A percentile compares a stretch with the other conserved stretches of the same genome.
Conservation (phyloP, 2,113 vertebrate genomes). For the Nerophis ophidion region DNA sequence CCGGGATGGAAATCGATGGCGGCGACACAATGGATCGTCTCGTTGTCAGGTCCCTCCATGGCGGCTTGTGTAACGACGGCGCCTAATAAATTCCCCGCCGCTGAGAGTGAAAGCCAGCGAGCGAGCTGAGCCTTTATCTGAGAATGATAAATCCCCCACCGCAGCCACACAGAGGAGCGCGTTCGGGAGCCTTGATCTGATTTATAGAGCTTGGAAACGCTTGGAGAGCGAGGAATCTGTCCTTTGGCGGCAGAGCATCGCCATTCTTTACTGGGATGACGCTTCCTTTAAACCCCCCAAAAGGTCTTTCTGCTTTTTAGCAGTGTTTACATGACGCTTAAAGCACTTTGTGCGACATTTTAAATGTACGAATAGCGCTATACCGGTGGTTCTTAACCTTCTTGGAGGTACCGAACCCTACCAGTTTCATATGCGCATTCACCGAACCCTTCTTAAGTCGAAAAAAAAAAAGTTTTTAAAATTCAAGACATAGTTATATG, state of each 20-base stretch:
- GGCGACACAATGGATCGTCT: constrained; percentile 21
- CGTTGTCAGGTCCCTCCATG: constrained; percentile 27
- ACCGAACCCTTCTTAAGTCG: too few relatives aligned
- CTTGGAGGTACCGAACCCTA: too few relatives aligned
- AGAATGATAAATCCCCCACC: constrained; percentile 65
- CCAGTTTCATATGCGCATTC: too few relatives aligned
- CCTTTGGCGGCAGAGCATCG: constrained; percentile 62
- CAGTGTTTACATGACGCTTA: not conserved
- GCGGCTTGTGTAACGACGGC: constrained; percentile 30
- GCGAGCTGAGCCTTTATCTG: constrained; percentile 59
- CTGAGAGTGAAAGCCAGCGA: constrained; percentile 47
- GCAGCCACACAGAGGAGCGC: constrained; percentile 45
- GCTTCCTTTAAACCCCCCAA: constrained; percentile 53
- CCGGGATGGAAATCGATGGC: constrained; percentile 24
- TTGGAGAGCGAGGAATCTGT: constrained; percentile 64
- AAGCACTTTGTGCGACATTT: too few relatives aligned
- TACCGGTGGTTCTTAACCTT: too few relatives aligned
- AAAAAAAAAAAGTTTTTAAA: too few relatives aligned
- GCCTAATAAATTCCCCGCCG: constrained; percentile 53
- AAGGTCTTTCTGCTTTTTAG: constrained; percentile 18
- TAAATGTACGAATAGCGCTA: too few relatives aligned
- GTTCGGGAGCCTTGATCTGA: constrained; percentile 68
- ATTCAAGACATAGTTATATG: too few relatives aligned
- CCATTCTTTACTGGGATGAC: constrained; percentile 68
- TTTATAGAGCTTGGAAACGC: constrained; percentile 61